Evolutionary conservation across 2,888 invertebrate genomes (phyloP).

Genomic region (Gnatocerus cornutus): DNA sequence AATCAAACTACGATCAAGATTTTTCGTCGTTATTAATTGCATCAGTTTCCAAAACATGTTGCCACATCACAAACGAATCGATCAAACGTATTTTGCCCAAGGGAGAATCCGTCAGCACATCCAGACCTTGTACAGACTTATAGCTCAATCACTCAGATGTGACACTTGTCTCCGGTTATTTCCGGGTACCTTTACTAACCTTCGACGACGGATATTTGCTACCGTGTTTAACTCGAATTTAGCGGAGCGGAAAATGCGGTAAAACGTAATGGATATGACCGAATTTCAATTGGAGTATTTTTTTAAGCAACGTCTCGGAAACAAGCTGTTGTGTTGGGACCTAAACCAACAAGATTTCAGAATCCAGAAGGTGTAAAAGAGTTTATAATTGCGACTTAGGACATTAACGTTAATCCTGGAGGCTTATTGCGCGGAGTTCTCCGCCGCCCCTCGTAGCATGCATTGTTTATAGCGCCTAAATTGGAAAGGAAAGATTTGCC

Average conservation of each 20-base stretch:
- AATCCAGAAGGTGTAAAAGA: too few species aligned
- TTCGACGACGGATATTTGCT: slow-evolving; percentile 17
- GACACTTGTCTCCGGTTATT: slow-evolving; percentile 40
- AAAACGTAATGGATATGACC: slow-evolving; percentile 22
- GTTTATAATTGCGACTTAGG: too few species aligned
- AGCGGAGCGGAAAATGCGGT: slow-evolving; percentile 2
- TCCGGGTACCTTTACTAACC: slow-evolving; percentile 21
- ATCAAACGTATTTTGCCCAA: slow-evolving; percentile 48
- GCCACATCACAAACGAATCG: slow-evolving; percentile 36
- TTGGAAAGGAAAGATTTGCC: slow-evolving; percentile 16
- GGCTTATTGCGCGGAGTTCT: not conserved
- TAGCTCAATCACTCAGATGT: slow-evolving; percentile 40
- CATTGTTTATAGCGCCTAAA: slow-evolving; percentile 9
- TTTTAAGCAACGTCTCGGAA: slow-evolving; percentile 32
- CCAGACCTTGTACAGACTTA: slow-evolving; percentile 46
- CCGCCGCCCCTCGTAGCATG: not conserved
- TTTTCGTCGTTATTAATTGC: not conserved
- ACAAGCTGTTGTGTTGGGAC: slow-evolving; percentile 17
- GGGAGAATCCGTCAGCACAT: slow-evolving; percentile 53
- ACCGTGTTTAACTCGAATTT: slow-evolving; percentile 13
- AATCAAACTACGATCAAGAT: too few species aligned
- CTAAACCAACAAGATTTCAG: slow-evolving; percentile 22
- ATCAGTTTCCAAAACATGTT: not conserved
- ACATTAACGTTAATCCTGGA: too few species aligned
- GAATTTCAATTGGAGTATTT: slow-evolving; percentile 40